Evolutionary conservation across 1,140 invertebrate genomes (phyloP), one percentile per base, ranked within the genome.

Genomic region (Caenorhabditis elegans): DNA sequence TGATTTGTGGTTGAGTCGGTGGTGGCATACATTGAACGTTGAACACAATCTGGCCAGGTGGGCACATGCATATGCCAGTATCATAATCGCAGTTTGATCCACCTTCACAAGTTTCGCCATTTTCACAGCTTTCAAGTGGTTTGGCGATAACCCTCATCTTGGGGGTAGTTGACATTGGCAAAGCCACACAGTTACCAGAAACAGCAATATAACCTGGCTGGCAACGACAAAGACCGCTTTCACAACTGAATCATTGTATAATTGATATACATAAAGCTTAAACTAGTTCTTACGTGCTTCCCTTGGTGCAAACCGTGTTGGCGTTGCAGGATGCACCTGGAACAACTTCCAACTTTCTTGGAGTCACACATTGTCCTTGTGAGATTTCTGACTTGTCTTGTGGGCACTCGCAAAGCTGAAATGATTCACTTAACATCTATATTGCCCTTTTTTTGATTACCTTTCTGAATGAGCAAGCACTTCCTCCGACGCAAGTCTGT

Each of bases 401-500:
- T 13, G 88, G 88, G 60, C 88, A 89, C 10, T 75, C 80, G 53
- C 88, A 89, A 28, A 83, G 76, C 86, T 88, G 24, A 80, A 84
- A 65, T 80, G 19, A 31, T 13, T 17, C 6, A 24, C 31, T 79
- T 76, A 34, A 5, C 3, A 51, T 11, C 15, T 10, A 51, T 48
- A 31, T 19, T 13, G 3, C 8, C 6, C 5, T 3, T 28, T 15
- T 13, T 17, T 19, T 26, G 19, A 49, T n/a, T 28, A 82, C 81
- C 82, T 83, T 60, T 75, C 65, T 78, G 28, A 46, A 47, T 8
- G 82, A 46, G 70, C 87, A 88, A n/a, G 82, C 65, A 39, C 86
- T 75, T 39, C 87, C 87, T 36, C 87, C 87, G 3, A 83, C 87
- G 28, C 87, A 88, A 24, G 86, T 85, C 81, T 88, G 81, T 19